Evolutionary conservation across 2,113 vertebrate species (phyloP).

Genomic region (human): GRCh38 chr12:127436001-127436500

Average conservation of each 20-base stretch:
- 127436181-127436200: background rate
- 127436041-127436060: background rate
- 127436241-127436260: too few species aligned
- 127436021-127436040: background rate
- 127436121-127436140: background rate
- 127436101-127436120: background rate
- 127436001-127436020: too few species aligned
- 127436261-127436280: background rate
- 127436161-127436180: background rate
- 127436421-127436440: background rate
- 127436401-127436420: rapidly evolving
- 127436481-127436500: background rate
- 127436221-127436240: background rate
- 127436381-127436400: background rate
- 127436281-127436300: background rate
- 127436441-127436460: background rate
- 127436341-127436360: background rate
- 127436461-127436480: background rate
- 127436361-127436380: background rate
- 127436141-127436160: background rate
- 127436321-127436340: background rate
- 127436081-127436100: background rate
- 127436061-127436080: background rate
- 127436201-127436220: background rate
- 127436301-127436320: background rate